Evolutionary conservation across 2,113 vertebrate species (phyloP).

Genomic region (Vidua macroura): DNA sequence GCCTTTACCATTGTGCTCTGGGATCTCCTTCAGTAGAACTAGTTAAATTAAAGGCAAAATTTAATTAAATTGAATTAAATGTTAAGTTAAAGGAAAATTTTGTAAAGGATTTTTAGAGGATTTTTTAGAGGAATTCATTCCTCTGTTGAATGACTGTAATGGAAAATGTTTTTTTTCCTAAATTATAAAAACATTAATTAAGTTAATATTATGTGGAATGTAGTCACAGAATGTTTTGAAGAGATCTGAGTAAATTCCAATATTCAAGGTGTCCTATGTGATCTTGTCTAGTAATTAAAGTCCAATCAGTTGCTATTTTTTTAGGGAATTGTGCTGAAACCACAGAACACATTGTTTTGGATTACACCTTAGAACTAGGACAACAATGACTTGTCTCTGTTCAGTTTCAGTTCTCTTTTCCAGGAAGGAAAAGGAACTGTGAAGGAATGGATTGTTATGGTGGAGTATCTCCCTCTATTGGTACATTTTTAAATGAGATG

Average conservation of each 20-base stretch:
- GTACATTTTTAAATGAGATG: background rate
- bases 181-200: background rate
- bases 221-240: background rate
- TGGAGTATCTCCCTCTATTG: background rate
- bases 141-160: background rate
- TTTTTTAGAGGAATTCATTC: background rate
- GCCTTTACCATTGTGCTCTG: background rate
- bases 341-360: too few species aligned
- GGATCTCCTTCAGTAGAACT: background rate
- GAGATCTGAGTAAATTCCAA: background rate
- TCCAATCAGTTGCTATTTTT: background rate
- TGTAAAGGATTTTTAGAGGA: background rate
- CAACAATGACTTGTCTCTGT: background rate
- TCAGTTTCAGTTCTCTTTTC: background rate
- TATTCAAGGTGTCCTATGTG: background rate
- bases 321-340: background rate
- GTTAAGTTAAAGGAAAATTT: background rate
- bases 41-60: background rate
- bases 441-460: background rate
- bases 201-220: background rate
- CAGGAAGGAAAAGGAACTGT: background rate
- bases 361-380: background rate
- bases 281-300: background rate
- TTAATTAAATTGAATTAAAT: background rate
- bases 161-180: rapidly evolving